Base-by-base conservation (phyloP, 2,113 vertebrate genomes). In the Esox niger region DNA sequence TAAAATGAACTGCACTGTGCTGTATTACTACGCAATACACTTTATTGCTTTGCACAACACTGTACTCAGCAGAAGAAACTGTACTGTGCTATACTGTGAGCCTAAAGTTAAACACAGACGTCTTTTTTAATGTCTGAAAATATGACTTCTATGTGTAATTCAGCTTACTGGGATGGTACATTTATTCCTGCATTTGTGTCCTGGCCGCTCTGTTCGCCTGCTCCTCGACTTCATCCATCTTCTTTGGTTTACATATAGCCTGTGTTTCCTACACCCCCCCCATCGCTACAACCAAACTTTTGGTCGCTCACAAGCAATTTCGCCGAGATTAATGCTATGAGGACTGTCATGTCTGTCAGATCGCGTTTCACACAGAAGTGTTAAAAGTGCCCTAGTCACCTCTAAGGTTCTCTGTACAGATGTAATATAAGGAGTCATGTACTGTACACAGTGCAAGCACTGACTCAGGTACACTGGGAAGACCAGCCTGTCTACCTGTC, bases 391-490 rank as follows among this genome's bases (percentile, higher is more conserved):
- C 71, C 60, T 5, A 62, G 71, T 77, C 75, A 69, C 69, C 43
- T 65, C 43, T 61, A 30, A 64, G 58, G 30, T 55, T 3, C 57
- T 29, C 29, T 13, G 49, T 63, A 30, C 63, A 63, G 38, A 49
- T 32, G 64, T 72, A 55, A 71, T 75, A 69, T 69, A 74, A 69
- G 66, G 61, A 74, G 69, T 69, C 69, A 64, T 52, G 57, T 43
- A 56, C 47, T 38, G 71, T 29, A 60, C 64, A 38, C 49, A 52
- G 55, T 68, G 38, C 65, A 58, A 68, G 62, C 21, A 58, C 33
- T 21, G 46, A 60, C 56, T 59, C 38, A 32, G 20, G 56, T 32
- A 47, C 62, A 68, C 73, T 70, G 38, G 38, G 38, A 43, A 15
- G 38, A 17, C 17, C 38, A 15, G 17, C 11, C 38, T 17, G 38